Base-by-base conservation (phyloP, 2,888 invertebrate genomes). In the Acrobasis suavella region DNA sequence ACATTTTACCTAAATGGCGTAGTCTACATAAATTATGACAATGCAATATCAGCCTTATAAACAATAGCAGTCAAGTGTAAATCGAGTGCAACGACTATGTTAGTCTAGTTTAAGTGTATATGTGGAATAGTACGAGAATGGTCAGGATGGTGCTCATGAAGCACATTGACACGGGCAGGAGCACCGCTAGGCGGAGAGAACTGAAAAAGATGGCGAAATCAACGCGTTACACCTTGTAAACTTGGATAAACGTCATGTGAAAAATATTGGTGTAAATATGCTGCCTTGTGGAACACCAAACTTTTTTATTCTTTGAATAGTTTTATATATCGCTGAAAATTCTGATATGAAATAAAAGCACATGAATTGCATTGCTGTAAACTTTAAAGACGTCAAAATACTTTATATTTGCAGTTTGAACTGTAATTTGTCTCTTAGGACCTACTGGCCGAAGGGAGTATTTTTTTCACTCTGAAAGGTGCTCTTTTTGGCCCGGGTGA, bases 71-170 rank as follows among this genome's bases (percentile, higher is more conserved):
- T 70, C 68, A 65, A 65, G 63, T 64, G 64, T 64, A 55, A 65
- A 51, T 69, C 64, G 63, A 62, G 68, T 69, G 69, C 66, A 64
- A 56, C 63, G 62, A 64, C 62, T 55, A 62, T 64, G 65, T 61
- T 58, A 51, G 17, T 69, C 69, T 73, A 74, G 65, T 72, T 91
- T 93, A 94, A 72, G 93, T 93, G 91, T 94, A 94, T 80, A 93
- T 84, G 85, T 94, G 95, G 83, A 95, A 94, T 82, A 95, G 92
- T 92, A 95, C 93, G 81, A 95, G 92, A 84, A 95, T 94, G 84
- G 95, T 95, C 91, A 95, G 93, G 89, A 95, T 94, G 69, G 95
- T 95, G 93, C 95, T 95, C 89, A 95, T 94, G 86, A 95, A 95
- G 88, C 95, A 94, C 89, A 95, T 94, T 72, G 95, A 93, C 81